Evolutionary conservation across 2,888 invertebrate genomes (phyloP), one percentile per base, ranked within the genome.

Genomic region (Neelides folsomi): DNA sequence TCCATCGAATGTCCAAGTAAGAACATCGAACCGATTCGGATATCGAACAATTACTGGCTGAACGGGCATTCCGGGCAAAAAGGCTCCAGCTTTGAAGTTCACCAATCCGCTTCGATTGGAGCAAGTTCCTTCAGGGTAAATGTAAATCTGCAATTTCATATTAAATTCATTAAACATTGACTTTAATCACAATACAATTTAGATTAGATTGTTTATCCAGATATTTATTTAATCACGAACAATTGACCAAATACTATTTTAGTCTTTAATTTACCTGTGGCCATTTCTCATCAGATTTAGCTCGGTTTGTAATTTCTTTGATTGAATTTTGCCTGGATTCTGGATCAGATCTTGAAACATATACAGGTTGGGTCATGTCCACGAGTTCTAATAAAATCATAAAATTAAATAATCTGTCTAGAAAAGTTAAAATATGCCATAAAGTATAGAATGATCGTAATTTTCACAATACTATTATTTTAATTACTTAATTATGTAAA

Each of bases 41-140:
- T 93, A 95, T 51, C 85, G 77, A 55, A 95, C 81, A 67, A 88
- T 81, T 12, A 95, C 90, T 0, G 94, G 94, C 69, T 95, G 95
- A 1, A 95, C 85, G 0, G 95, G 92, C 12, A 93, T 88, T 0
- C 93, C 93, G 0, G 93, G 92, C 72, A 87, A 87, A 72, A 95
- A 95, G 10, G 92, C 94, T 39, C 94, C 93, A 2, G 60, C 48
- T 52, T 67, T 67, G 52, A 67, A 67, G 65, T 64, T 72, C 43
- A 75, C 72, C 64, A 95, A 74, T 67, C 89, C 89, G 0, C 84
- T 83, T 20, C 93, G 79, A 73, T 95, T 95, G 34, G 94, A 92
- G 71, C 93, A 94, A 0, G 95, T 95, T 45, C 94, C 95, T 71
- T 95, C 94, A 0, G 94, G 90, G 71, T 94, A 95, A 66, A 95